A percentile compares a stretch with the other conserved stretches of the same genome.
Conservation (phyloP, 2,888 invertebrate genomes). For the Ctena decussata region DNA sequence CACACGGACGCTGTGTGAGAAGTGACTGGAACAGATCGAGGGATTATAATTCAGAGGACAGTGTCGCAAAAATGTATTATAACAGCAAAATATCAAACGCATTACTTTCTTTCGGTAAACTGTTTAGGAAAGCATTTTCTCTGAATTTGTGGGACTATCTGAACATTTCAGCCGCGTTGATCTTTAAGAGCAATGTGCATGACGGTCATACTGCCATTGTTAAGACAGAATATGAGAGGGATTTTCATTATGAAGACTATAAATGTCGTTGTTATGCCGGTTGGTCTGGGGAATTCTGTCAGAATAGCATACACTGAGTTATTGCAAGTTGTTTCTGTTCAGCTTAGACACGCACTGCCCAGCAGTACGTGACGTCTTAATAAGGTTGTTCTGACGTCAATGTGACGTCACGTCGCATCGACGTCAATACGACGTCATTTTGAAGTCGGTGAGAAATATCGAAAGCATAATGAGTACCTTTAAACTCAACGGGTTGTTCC, state of each 20-base stretch:
- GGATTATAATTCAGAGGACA: background rate
- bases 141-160: background rate
- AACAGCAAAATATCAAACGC: background rate
- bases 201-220: background rate
- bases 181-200: background rate
- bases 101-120: background rate
- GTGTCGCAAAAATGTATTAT: background rate
- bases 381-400: too few relatives aligned
- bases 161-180: background rate
- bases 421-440: too few relatives aligned
- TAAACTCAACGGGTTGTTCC: too few relatives aligned
- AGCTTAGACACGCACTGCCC: too few relatives aligned
- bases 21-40: background rate
- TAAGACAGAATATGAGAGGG: background rate
- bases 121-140: background rate
- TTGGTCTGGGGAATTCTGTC: background rate
- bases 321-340: too few relatives aligned
- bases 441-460: too few relatives aligned
- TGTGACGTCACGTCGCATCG: too few relatives aligned
- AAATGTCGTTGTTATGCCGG: background rate
- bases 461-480: too few relatives aligned
- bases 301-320: too few relatives aligned
- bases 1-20: conserved; percentile 41
- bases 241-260: background rate
- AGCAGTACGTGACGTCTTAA: too few relatives aligned